Evolutionary conservation across 2,888 invertebrate genomes (phyloP).

Genomic region (Saturnia japonica): DNA sequence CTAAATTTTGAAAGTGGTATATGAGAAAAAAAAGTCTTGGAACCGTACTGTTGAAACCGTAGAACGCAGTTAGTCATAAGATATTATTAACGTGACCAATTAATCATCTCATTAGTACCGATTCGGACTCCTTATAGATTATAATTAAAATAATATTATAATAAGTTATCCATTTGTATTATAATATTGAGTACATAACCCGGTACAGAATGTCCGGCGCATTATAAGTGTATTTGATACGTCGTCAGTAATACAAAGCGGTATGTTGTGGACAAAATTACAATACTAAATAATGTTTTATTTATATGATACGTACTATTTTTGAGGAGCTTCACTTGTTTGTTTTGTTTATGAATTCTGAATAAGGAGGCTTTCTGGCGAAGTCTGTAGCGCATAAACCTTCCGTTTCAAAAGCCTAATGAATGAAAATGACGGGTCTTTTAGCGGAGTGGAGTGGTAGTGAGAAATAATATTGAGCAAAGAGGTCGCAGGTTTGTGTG

Average conservation of each 20-base stretch:
- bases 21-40: no score
- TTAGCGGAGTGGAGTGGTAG: no score
- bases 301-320: background rate
- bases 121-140: background rate
- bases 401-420: background rate
- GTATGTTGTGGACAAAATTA: background rate
- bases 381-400: background rate
- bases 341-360: slow-evolving; percentile 1
- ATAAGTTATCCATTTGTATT: slow-evolving; percentile 3
- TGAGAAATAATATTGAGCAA: no score
- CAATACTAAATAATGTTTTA: slow-evolving; percentile 6
- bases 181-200: background rate
- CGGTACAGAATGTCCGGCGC: background rate
- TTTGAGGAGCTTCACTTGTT: background rate
- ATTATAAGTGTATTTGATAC: background rate
- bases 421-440: background rate
- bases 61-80: background rate
- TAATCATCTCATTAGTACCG: slow-evolving; percentile 8
- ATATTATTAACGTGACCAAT: background rate
- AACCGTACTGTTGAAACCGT: no score
- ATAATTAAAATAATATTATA: slow-evolving; percentile 14
- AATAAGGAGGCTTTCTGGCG: background rate
- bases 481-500: no score
- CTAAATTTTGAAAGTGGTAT: no score
- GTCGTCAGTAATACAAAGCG: slow-evolving; percentile 6